Percentiles rank a stretch among this genome's conserved stretches.
phyloP scores from a whole-genome alignment of 2,888 invertebrate species.

The Nematopogon swammerdamellus region DNA sequence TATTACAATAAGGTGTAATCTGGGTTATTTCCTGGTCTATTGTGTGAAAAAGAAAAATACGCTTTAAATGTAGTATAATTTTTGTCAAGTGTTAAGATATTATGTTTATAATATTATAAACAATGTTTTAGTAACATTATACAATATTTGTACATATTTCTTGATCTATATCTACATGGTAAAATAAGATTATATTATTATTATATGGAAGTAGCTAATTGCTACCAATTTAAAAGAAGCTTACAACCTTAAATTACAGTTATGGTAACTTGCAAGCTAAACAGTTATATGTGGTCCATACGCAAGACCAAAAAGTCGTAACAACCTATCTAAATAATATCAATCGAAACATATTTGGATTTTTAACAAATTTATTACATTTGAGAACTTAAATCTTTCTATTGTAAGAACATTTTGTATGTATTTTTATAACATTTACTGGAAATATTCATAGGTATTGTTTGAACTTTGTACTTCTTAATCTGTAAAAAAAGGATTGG shows the following conservation, averaged over 20 bases:
- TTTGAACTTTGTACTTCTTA: slow-evolving; percentile 42
- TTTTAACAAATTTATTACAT: slow-evolving; percentile 21
- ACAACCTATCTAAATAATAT: slow-evolving; percentile 24
- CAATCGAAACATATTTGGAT: slow-evolving; percentile 46
- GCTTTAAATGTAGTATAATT: slow-evolving; percentile 47
- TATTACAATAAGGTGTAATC: slow-evolving; percentile 22
- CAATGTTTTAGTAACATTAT: not conserved
- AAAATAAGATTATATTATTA: not conserved
- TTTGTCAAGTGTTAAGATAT: not conserved
- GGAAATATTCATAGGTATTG: slow-evolving; percentile 21
- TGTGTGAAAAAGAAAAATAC: slow-evolving; percentile 47
- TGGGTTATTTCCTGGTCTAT: slow-evolving; percentile 36
- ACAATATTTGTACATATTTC: slow-evolving; percentile 1
- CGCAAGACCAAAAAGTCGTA: not conserved
- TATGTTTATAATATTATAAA: not conserved
- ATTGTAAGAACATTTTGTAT: slow-evolving; percentile 43
- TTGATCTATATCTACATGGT: not conserved
- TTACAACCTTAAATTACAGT: too few relatives aligned
- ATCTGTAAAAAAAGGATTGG: slow-evolving; percentile 43
- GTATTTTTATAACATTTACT: slow-evolving; percentile 54
- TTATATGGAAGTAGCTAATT: not conserved
- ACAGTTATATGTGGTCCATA: not conserved
- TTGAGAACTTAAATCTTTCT: slow-evolving; percentile 25
- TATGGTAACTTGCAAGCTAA: too few relatives aligned
- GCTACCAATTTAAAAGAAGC: too few relatives aligned